These are phyloP conservation scores for Agapornis canus DNA, from an alignment of 2,797 vertebrate species.

Conservation along the genomic window DNA sequence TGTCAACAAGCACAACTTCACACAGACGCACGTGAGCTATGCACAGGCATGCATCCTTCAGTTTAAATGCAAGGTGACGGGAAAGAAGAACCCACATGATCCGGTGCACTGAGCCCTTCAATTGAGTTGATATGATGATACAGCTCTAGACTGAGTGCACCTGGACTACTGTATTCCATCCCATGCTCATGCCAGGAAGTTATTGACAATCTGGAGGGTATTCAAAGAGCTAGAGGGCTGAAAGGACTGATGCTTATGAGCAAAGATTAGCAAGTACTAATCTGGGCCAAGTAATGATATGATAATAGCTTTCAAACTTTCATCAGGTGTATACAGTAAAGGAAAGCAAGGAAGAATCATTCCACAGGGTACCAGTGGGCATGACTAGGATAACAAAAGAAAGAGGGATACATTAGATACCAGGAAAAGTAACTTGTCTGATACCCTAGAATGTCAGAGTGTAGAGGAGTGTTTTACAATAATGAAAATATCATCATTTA, in stretches of 20 bases:
- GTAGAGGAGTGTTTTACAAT: not conserved
- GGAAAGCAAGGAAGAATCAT: not conserved
- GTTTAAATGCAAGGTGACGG: not conserved
- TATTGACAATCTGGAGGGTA: not conserved
- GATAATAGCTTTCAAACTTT: not conserved
- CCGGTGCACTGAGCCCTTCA: not conserved
- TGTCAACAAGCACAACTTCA: not conserved
- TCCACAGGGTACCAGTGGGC: not conserved
- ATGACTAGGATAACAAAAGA: not conserved
- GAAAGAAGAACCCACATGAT: not conserved
- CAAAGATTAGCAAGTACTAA: not conserved
- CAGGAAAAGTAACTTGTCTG: not conserved
- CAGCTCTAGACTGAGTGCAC: not conserved
- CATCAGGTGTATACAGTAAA: not conserved
- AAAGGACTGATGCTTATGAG: conserved; percentile 1
- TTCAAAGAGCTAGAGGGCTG: conserved; percentile 32
- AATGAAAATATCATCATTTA: not conserved
- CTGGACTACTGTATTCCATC: not conserved
- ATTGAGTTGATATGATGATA: not conserved
- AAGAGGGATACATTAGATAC: not conserved
- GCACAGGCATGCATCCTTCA: not conserved
- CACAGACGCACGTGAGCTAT: not conserved
- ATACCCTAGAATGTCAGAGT: not conserved
- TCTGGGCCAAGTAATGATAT: not conserved
- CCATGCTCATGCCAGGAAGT: not conserved